Percentiles rank a stretch among this genome's conserved stretches.
Conservation (phyloP, 2,797 vertebrate genomes). For the Pseudochaenichthys georgianus region DNA sequence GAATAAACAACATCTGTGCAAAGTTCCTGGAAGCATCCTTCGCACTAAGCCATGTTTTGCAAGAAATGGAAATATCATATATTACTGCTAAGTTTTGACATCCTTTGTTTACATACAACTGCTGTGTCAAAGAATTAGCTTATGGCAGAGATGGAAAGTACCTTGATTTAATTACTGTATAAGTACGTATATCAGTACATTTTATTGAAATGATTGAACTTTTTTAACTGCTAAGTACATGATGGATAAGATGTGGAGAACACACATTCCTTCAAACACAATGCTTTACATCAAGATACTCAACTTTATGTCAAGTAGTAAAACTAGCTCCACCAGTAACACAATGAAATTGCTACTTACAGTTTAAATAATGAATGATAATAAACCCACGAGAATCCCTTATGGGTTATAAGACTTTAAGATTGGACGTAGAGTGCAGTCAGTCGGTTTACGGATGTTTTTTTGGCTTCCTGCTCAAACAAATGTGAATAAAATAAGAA, state of each 20-base stretch:
- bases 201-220: neutral
- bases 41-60: slow-evolving; percentile 14
- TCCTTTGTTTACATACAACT: slow-evolving; percentile 27
- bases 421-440: too few species aligned
- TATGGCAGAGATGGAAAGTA: neutral
- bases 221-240: neutral
- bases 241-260: neutral
- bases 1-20: slow-evolving; percentile 35
- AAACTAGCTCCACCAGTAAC: neutral
- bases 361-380: neutral
- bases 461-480: neutral
- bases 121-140: neutral
- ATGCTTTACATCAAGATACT: neutral
- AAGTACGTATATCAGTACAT: too few species aligned
- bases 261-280: neutral
- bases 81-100: slow-evolving; percentile 32
- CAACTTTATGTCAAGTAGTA: neutral
- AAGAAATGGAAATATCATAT: neutral
- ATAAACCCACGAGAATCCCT: neutral
- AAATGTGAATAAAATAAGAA: neutral
- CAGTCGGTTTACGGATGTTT: neutral
- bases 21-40: slow-evolving; percentile 50
- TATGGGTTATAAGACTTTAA: neutral
- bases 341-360: neutral
- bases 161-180: too few species aligned